These are phyloP conservation scores for Kobus ellipsiprymnus DNA, from an alignment of 2,113 vertebrate genomes.

Conservation along the genomic window DNA sequence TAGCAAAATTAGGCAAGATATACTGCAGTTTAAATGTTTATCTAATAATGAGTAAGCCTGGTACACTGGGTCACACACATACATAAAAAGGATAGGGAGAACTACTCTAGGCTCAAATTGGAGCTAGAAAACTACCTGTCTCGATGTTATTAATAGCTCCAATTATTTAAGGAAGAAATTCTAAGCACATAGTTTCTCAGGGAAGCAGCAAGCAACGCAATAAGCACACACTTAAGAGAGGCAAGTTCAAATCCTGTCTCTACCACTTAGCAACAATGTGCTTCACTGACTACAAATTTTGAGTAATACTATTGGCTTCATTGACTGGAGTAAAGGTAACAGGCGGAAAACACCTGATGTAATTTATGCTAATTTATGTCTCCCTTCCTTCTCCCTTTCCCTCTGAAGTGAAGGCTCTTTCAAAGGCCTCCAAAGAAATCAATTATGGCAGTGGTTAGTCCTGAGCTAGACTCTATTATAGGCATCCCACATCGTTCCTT, in stretches of 20 bases:
- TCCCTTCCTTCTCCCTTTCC: not conserved
- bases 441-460: not conserved
- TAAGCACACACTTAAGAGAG: not conserved
- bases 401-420: not conserved
- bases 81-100: not conserved
- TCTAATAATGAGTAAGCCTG: not conserved
- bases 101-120: not conserved
- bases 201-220: not conserved
- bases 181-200: not conserved
- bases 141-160: not conserved
- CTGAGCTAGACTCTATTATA: not conserved
- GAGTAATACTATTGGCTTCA: not conserved
- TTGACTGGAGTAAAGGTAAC: not conserved
- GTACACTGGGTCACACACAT: not conserved
- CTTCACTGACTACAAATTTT: not conserved
- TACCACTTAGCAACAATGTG: not conserved
- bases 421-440: not conserved
- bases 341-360: not conserved
- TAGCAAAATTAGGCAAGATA: conserved; percentile 3
- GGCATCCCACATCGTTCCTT: not conserved
- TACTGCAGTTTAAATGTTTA: not conserved
- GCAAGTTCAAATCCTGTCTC: not conserved
- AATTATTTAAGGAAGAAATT: not conserved
- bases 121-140: not conserved
- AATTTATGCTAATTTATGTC: not conserved